A percentile compares a stretch with the other conserved stretches of the same genome.
Evolutionary conservation across 2,888 invertebrate genomes (phyloP).

Genomic region (Mechanitis messenoides): DNA sequence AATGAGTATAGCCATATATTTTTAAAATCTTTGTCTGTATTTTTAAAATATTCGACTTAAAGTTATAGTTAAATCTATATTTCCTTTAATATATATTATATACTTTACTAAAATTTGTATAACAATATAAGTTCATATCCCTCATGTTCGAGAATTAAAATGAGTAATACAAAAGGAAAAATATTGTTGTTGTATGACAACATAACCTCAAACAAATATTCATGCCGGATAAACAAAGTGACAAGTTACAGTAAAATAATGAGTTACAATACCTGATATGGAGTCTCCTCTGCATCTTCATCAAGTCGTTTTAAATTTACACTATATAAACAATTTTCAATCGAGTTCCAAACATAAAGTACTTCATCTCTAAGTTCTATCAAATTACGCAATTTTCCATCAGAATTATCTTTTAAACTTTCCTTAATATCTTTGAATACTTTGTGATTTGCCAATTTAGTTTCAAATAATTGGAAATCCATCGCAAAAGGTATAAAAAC

Average conservation of each 20-base stretch:
- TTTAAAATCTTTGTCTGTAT: too few relatives aligned
- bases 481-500: slow-evolving; percentile 49
- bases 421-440: slow-evolving; percentile 78
- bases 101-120: too few relatives aligned
- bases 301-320: slow-evolving; percentile 76
- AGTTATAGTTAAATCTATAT: too few relatives aligned
- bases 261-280: slow-evolving; percentile 75
- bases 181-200: slow-evolving; percentile 29
- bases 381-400: slow-evolving; percentile 78
- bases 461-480: slow-evolving; percentile 77
- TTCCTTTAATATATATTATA: too few relatives aligned
- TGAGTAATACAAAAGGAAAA: too few relatives aligned
- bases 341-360: slow-evolving; percentile 81
- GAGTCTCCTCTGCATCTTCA: slow-evolving; percentile 66
- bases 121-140: too few relatives aligned
- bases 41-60: too few relatives aligned
- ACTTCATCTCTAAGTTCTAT: slow-evolving; percentile 80
- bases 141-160: too few relatives aligned
- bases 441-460: slow-evolving; percentile 76
- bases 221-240: neutral
- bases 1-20: too few relatives aligned
- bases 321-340: slow-evolving; percentile 79
- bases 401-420: slow-evolving; percentile 67
- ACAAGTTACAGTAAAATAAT: neutral
- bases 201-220: slow-evolving; percentile 48